phyloP scores from a whole-genome alignment of 2,888 invertebrate genomes.

The Ectropis crepuscularia region DNA sequence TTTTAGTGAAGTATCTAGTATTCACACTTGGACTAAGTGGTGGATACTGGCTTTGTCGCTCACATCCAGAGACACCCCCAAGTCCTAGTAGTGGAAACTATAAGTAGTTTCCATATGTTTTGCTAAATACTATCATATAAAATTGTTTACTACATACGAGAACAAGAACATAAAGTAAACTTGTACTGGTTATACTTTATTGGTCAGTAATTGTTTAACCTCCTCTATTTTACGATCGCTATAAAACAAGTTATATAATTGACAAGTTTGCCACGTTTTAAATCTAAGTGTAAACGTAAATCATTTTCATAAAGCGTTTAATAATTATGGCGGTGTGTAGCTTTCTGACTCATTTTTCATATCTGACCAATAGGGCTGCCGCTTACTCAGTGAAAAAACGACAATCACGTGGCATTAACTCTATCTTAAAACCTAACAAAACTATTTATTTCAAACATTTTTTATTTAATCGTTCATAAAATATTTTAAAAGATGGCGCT shows the following conservation, averaged over 20 bases:
- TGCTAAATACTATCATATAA: no score
- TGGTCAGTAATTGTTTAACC: conserved; percentile 36
- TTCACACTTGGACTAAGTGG: no score
- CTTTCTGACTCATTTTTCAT: conserved; percentile 53
- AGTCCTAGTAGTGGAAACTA: no score
- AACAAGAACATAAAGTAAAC: conserved; percentile 15
- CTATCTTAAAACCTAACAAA: no score
- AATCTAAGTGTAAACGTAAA: conserved; percentile 53
- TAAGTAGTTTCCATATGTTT: no score
- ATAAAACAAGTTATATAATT: conserved; percentile 46
- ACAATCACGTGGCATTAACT: no score
- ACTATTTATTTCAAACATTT: no score
- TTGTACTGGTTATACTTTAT: conserved; percentile 17
- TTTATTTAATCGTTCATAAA: no score
- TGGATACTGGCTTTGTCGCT: no score
- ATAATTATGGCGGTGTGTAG: conserved; percentile 43
- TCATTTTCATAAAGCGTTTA: conserved; percentile 50
- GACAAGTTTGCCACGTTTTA: conserved; percentile 44
- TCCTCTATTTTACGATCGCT: conserved; percentile 41
- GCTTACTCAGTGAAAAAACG: not conserved
- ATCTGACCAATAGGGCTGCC: conserved; percentile 44
- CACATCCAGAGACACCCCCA: no score
- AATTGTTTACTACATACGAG: not conserved
- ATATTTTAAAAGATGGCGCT: no score
- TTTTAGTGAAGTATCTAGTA: no score